These are phyloP conservation scores for Cataglyphis altisquamis DNA, from an alignment of 2,888 invertebrate genomes.

Conservation along the genomic window DNA sequence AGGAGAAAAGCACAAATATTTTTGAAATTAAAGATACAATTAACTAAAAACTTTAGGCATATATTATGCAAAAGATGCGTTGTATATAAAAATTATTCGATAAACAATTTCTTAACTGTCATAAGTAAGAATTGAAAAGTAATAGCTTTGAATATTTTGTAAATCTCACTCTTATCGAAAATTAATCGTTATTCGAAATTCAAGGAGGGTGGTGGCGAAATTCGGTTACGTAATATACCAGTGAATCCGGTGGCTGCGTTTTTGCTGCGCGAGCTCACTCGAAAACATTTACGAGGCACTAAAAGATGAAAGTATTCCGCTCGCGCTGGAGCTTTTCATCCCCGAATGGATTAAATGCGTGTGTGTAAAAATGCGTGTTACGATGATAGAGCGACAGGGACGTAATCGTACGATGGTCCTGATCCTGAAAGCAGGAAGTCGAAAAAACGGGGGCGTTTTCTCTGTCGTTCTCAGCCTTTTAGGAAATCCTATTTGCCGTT, in stretches of 20 bases:
- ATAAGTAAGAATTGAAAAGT: neutral
- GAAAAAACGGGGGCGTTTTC: neutral
- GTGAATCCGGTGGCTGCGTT: slow-evolving; percentile 27
- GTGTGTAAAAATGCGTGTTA: slow-evolving; percentile 49
- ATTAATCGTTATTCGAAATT: slow-evolving; percentile 13
- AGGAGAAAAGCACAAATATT: neutral
- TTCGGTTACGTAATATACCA: slow-evolving; percentile 34
- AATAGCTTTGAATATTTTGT: neutral
- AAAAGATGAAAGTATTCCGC: slow-evolving; percentile 52
- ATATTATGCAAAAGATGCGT: neutral
- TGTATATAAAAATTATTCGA: neutral
- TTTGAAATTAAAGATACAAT: neutral
- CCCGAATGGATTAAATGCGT: slow-evolving; percentile 54
- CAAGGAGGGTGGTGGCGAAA: slow-evolving; percentile 2
- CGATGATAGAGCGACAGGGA: neutral
- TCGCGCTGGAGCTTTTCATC: slow-evolving; percentile 48
- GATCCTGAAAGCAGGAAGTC: neutral
- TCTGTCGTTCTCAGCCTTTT: slow-evolving; percentile 38
- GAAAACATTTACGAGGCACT: slow-evolving; percentile 67
- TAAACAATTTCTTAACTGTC: neutral
- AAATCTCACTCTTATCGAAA: neutral
- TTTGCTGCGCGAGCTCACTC: slow-evolving; percentile 37
- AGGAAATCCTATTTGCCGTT: slow-evolving; percentile 34
- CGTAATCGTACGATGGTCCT: neutral
- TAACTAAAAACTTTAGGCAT: neutral